Conservation (phyloP, 2,113 vertebrate genomes). For the Brachirus orientalis region DNA sequence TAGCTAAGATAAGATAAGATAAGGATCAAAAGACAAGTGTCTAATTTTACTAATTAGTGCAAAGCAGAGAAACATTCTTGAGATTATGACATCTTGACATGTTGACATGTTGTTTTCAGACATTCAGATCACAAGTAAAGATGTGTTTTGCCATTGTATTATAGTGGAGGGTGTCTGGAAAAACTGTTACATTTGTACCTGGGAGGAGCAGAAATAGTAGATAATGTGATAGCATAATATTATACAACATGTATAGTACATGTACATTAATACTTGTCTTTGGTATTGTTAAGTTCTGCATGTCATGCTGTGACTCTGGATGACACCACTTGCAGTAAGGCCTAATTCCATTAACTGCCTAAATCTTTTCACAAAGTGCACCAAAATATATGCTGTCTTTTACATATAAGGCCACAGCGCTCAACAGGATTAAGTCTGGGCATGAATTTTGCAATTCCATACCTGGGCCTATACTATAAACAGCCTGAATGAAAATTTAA, state of each 20-base stretch:
- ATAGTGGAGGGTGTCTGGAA: not conserved
- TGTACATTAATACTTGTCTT: too few relatives aligned
- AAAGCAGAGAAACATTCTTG: not conserved
- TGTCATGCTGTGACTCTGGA: too few relatives aligned
- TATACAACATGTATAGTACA: too few relatives aligned
- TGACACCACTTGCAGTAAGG: too few relatives aligned
- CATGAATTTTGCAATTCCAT: not conserved
- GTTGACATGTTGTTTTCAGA: slow-evolving; percentile 4
- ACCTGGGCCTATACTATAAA: not conserved
- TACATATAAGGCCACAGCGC: slow-evolving; percentile 7
- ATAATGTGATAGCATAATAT: too few relatives aligned
- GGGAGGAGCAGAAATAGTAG: not conserved
- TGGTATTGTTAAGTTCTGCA: too few relatives aligned
- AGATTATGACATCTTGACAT: not conserved
- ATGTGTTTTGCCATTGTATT: slow-evolving; percentile 1
- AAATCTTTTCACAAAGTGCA: slow-evolving; percentile 17
- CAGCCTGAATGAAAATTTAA: too few relatives aligned
- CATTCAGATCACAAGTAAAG: slow-evolving; percentile 11
- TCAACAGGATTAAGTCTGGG: not conserved
- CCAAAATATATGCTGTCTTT: not conserved
- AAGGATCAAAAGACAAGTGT: not conserved
- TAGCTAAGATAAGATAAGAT: too few relatives aligned
- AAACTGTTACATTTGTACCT: slow-evolving; percentile 40
- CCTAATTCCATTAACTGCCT: not conserved
- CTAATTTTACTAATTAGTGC: slow-evolving; percentile 20